Percentiles rank a stretch among this genome's conserved stretches.
Evolutionary conservation across 2,113 vertebrate genomes (phyloP).

Genomic region (Ornithorhynchus anatinus): DNA sequence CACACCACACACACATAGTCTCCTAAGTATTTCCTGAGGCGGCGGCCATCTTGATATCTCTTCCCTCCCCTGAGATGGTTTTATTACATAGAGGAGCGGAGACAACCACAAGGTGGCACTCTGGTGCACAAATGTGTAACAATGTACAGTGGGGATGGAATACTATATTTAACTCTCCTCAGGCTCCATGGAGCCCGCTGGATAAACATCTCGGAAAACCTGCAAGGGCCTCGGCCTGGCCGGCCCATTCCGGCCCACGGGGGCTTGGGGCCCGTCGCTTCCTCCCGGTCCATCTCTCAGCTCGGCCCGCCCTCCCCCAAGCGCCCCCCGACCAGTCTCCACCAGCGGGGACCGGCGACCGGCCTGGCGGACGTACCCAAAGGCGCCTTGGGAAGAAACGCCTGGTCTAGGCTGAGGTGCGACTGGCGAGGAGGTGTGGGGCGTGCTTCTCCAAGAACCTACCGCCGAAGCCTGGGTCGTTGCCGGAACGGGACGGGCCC

Average conservation of each 20-base stretch:
- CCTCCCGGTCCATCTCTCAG: not conserved
- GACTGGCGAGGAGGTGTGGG: no score
- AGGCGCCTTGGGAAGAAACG: no score
- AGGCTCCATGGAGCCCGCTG: not conserved
- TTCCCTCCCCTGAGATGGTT: slow-evolving; percentile 28
- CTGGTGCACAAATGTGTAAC: slow-evolving; percentile 33
- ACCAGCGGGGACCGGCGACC: no score
- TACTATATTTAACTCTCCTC: slow-evolving; percentile 51
- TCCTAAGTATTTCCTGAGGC: slow-evolving; percentile 22
- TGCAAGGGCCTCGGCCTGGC: slow-evolving; percentile 26
- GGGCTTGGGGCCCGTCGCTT: fast-evolving
- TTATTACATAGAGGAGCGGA: slow-evolving; percentile 34
- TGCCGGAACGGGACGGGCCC: no score
- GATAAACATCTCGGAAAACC: slow-evolving; percentile 19
- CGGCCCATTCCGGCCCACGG: fast-evolving
- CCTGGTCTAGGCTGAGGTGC: no score
- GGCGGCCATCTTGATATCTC: slow-evolving; percentile 66
- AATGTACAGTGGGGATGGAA: slow-evolving; percentile 12
- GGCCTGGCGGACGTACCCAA: no score
- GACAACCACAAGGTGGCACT: slow-evolving; percentile 67
- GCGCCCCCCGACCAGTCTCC: not conserved
- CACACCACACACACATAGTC: not conserved
- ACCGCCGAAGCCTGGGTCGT: no score
- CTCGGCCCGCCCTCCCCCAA: not conserved
- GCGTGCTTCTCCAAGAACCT: no score